These are phyloP conservation scores for Volucella inflata DNA, from an alignment of 2,888 invertebrate genomes.

Conservation along the genomic window DNA sequence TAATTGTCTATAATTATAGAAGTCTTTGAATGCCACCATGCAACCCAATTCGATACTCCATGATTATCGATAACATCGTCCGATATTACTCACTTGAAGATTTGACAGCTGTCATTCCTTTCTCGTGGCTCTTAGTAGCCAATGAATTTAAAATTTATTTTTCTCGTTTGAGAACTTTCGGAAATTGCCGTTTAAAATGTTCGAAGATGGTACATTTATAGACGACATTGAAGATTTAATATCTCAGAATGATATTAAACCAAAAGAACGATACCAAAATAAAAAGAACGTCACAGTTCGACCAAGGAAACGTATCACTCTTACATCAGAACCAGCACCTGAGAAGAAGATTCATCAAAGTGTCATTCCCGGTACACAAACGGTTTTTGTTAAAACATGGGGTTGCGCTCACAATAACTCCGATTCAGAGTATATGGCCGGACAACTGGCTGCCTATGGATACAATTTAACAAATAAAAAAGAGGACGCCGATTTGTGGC, in stretches of 20 bases:
- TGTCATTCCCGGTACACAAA: constrained; percentile 90
- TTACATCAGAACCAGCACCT: constrained; percentile 56
- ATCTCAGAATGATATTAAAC: constrained; percentile 91
- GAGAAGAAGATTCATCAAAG: constrained; percentile 86
- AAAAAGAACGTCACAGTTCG: constrained; percentile 89
- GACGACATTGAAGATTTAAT: constrained; percentile 94
- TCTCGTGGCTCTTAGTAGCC: constrained; percentile 43
- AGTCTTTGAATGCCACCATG: no score
- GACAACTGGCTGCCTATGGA: constrained; percentile 94
- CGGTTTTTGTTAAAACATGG: constrained; percentile 96
- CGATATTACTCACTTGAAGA: not conserved
- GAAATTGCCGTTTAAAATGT: constrained; percentile 38
- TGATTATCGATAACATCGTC: constrained; percentile 22
- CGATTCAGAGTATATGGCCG: constrained; percentile 99
- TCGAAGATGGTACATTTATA: constrained; percentile 82
- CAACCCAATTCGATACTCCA: not conserved
- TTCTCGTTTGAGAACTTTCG: not conserved
- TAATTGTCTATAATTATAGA: no score
- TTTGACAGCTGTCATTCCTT: constrained; percentile 51
- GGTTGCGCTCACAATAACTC: constrained; percentile 99
- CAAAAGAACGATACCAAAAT: constrained; percentile 90
- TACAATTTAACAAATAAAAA: constrained; percentile 93
- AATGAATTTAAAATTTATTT: not conserved
- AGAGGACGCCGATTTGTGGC: constrained; percentile 94
- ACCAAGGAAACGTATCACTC: constrained; percentile 84